Percentiles rank a stretch among this genome's conserved stretches.
Evolutionary conservation across 2,888 invertebrate genomes (phyloP).

Genomic region (Flexamia atlantica): DNA sequence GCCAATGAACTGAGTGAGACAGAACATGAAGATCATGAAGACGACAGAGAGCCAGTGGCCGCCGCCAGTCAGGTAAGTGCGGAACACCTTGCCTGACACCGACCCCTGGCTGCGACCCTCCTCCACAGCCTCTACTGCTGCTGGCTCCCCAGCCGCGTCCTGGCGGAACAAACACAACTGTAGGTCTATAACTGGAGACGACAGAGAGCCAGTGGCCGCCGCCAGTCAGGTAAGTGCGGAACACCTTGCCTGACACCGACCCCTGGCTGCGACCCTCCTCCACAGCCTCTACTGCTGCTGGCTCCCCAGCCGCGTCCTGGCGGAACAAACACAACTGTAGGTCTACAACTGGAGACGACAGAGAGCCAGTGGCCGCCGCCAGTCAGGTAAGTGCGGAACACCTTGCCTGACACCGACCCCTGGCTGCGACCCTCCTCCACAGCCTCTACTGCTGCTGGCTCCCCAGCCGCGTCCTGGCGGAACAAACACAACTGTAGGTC

Average conservation of each 20-base stretch:
- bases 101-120: conserved; percentile 51
- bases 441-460: neutral
- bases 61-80: conserved; percentile 83
- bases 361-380: conserved; percentile 84
- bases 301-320: neutral
- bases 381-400: conserved; percentile 83
- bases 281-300: neutral
- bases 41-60: conserved; percentile 81
- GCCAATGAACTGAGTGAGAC: conserved; percentile 78
- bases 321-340: no score
- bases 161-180: no score
- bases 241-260: conserved; percentile 74
- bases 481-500: no score
- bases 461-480: neutral
- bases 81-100: conserved; percentile 76
- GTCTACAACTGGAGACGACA: conserved; percentile 78
- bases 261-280: conserved; percentile 55
- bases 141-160: neutral
- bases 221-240: conserved; percentile 83
- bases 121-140: neutral
- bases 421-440: conserved; percentile 47
- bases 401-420: conserved; percentile 65
- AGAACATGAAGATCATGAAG: conserved; percentile 80
- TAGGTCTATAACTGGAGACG: no score
- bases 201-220: conserved; percentile 83